These are phyloP conservation scores for Suillia variegata DNA, from an alignment of 2,888 invertebrate genomes.

Conservation along the genomic window DNA sequence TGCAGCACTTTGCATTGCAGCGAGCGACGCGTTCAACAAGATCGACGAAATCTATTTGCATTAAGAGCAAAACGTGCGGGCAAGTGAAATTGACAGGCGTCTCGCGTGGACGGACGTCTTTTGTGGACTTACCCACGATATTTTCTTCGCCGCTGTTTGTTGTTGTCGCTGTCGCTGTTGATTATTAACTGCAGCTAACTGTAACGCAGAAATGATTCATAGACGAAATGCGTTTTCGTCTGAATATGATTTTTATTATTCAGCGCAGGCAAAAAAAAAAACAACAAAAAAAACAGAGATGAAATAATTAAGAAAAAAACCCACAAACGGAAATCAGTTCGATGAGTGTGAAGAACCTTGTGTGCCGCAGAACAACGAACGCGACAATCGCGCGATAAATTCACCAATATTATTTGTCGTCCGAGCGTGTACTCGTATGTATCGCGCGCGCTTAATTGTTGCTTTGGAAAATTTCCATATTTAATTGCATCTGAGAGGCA, in stretches of 20 bases:
- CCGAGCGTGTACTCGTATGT: too few relatives aligned
- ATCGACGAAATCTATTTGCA: background rate
- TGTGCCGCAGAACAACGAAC: too few relatives aligned
- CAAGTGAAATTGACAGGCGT: slow-evolving; percentile 16
- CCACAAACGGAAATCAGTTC: background rate
- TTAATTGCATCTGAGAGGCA: too few relatives aligned
- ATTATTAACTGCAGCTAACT: background rate
- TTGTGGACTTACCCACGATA: background rate
- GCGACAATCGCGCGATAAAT: too few relatives aligned
- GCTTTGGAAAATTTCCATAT: background rate
- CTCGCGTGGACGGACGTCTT: background rate
- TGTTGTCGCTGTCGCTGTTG: background rate
- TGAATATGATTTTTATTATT: background rate
- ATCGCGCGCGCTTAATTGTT: too few relatives aligned
- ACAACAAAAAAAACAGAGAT: background rate
- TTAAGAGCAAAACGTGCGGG: slow-evolving; percentile 22
- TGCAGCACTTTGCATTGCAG: background rate
- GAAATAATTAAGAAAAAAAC: background rate
- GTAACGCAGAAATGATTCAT: background rate
- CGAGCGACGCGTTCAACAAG: slow-evolving; percentile 11
- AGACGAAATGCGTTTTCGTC: background rate
- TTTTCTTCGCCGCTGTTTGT: background rate
- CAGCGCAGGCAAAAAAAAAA: background rate
- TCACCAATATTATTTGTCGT: too few relatives aligned
- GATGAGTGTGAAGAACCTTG: too few relatives aligned